phyloP scores from a whole-genome alignment of 2,797 vertebrate genomes.

The Alauda arvensis region DNA sequence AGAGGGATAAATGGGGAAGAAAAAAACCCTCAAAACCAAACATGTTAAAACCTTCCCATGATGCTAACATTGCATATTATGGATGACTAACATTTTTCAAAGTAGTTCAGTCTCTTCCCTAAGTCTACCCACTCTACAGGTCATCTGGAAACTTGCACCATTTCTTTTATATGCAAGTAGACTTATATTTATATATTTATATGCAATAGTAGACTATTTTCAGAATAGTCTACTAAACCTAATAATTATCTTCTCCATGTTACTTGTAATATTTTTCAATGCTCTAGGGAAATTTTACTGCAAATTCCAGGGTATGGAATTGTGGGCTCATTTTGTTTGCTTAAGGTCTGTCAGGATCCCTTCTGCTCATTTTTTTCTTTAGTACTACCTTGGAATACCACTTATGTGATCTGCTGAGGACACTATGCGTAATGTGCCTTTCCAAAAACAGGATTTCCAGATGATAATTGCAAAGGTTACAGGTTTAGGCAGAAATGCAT shows the following conservation, averaged over 20 bases:
- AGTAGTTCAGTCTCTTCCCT: neutral
- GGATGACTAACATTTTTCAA: neutral
- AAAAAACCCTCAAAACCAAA: neutral
- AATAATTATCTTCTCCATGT: neutral
- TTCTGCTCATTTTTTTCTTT: neutral
- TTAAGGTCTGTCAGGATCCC: neutral
- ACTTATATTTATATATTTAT: no score
- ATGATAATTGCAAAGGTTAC: conserved; percentile 6
- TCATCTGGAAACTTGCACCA: neutral
- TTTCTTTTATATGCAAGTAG: neutral
- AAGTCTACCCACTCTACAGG: neutral
- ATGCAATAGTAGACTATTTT: no score
- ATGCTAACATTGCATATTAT: neutral
- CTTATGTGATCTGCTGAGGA: neutral
- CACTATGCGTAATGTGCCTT: neutral
- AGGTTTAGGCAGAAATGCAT: conserved; percentile 20
- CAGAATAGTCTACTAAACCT: neutral
- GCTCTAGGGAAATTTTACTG: neutral
- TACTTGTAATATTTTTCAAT: neutral
- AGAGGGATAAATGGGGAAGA: neutral
- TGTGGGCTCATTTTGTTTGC: neutral
- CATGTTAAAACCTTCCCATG: neutral
- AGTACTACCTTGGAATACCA: neutral
- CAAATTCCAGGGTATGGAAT: neutral
- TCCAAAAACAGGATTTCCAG: neutral